Base-by-base conservation (phyloP, 2,797 vertebrate species). In the Limnodromus scolopaceus region DNA sequence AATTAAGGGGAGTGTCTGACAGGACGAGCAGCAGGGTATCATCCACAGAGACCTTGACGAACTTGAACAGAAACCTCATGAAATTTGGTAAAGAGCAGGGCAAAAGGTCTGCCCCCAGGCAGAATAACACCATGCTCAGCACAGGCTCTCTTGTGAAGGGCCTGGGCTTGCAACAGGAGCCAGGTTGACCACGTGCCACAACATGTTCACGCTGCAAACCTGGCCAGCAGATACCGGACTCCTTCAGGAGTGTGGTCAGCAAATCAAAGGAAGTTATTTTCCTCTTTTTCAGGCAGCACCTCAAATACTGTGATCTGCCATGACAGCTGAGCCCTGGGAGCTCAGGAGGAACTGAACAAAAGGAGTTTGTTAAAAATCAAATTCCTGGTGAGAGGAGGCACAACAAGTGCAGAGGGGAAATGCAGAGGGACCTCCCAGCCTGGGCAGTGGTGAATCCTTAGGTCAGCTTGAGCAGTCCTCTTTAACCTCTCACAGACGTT, bases 251-350 rank as follows among this genome's bases (percentile, higher is more conserved):
- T 2, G 23, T 17, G 5, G 12, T 27, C 36, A 68, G 30, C n/a
- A 57, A 25, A 36, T 34, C 22, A 41, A 34, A 27, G 13, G 38
- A 65, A 24, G 13, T 34, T 46, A n/a, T 7, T 12, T 32, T 68
- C 14, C 20, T 39, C n/a, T 69, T 58, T 51, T 28, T 46, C 49
- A 84, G n/a, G 71, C 51, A 79, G 43, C 64, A 60, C 32, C 63
- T 49, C 57, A 75, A 80, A 70, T 24, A 32, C 58, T 34, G 14
- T 0, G 0, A 54, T 23, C 51, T 58, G 32, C 46, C 0, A 0
- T 70, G 46, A 76, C 10, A 64, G 34, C 30, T 57, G 22, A 63
- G 60, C 28, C 66, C 60, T 38, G 36, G 34, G 18, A 61, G 19
- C 63, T 64, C 25, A 23, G 36, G 38, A 45, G n/a, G 23, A 39